These are phyloP conservation scores for Ranitomeya variabilis DNA, from an alignment of 2,113 vertebrate genomes.

Conservation along the genomic window DNA sequence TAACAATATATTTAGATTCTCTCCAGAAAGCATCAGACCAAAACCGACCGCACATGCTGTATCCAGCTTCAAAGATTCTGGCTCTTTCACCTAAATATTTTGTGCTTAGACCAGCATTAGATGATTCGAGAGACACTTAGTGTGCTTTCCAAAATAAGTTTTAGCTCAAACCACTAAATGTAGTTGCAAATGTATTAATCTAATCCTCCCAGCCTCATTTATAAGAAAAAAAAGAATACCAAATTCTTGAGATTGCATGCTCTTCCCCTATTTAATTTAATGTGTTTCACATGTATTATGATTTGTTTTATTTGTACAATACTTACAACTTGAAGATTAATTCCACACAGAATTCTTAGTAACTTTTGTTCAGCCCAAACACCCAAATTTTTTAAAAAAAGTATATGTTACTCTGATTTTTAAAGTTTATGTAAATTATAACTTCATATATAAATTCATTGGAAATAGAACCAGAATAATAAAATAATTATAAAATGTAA, in stretches of 20 bases:
- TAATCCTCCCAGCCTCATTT: conserved; percentile 19
- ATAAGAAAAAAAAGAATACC: background rate
- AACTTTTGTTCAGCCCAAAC: too few relatives aligned
- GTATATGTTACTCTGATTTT: too few relatives aligned
- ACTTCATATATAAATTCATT: too few relatives aligned
- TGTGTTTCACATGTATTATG: background rate
- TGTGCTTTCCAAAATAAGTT: background rate
- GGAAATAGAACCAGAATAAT: too few relatives aligned
- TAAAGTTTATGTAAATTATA: too few relatives aligned
- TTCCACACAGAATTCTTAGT: background rate
- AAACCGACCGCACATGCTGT: background rate
- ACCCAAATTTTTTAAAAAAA: too few relatives aligned
- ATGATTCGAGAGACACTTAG: background rate
- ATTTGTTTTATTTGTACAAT: background rate
- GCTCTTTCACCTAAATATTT: background rate
- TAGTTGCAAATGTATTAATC: conserved; percentile 30
- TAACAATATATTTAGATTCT: background rate
- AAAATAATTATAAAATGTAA: too few relatives aligned
- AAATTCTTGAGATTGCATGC: background rate
- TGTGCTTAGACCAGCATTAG: background rate
- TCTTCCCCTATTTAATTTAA: background rate
- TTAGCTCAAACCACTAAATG: background rate
- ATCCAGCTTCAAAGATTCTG: background rate
- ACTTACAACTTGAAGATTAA: background rate
- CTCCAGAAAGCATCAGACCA: background rate